A percentile compares a stretch with the other conserved stretches of the same genome.
Conservation (phyloP, 2,797 vertebrate species). For the Bryconaethiops microstoma region DNA sequence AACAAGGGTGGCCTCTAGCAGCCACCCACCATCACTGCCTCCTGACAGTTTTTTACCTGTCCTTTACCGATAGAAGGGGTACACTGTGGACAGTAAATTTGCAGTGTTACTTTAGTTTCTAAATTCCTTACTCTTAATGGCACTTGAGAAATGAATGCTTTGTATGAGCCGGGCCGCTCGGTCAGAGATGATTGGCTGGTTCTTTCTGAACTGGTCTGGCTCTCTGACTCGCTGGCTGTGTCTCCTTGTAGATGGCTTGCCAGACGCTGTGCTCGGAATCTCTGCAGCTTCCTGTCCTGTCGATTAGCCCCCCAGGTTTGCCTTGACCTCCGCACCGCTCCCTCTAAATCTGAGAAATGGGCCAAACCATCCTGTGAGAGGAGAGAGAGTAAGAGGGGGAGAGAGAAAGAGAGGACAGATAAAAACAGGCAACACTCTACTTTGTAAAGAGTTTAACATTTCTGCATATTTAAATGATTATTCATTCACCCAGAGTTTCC, state of each 20-base stretch:
- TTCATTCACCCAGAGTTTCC: no score
- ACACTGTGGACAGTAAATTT: no score
- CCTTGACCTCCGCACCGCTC: conserved; percentile 49
- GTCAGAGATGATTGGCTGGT: conserved; percentile 38
- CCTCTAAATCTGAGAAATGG: conserved; percentile 63
- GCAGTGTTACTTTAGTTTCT: not conserved
- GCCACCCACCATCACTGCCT: no score
- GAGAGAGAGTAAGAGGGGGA: not conserved
- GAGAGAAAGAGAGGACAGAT: no score
- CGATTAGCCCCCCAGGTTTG: conserved; percentile 58
- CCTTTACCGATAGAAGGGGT: no score
- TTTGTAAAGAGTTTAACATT: no score
- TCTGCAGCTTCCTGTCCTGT: conserved; percentile 68
- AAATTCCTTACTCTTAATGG: conserved; percentile 77
- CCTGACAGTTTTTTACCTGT: no score
- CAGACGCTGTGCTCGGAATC: conserved; percentile 50
- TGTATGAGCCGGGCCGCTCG: conserved; percentile 56
- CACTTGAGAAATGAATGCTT: conserved; percentile 64
- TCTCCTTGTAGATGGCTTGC: conserved; percentile 60
- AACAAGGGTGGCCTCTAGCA: no score
- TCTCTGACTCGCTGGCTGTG: conserved; percentile 33
- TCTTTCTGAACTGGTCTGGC: conserved; percentile 37
- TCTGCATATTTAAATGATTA: no score
- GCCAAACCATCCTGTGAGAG: conserved; percentile 58
- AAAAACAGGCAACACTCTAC: not conserved